Conservation (phyloP, 2,113 vertebrate species). For the Ancistrus triradiatus region DNA sequence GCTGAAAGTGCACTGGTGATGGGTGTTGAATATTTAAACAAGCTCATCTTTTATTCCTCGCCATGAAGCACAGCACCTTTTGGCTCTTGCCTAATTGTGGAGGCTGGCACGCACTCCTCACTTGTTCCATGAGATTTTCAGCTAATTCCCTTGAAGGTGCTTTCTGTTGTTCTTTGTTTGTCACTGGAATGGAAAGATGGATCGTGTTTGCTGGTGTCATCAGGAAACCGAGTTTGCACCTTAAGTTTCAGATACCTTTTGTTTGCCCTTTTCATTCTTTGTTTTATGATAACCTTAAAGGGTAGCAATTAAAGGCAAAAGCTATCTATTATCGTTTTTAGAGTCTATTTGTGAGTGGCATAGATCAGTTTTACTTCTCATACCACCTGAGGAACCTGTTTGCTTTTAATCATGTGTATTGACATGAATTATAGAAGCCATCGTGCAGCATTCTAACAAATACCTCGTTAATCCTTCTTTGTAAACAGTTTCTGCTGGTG, state of each 20-base stretch:
- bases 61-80: slow-evolving; percentile 43
- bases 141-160: slow-evolving; percentile 49
- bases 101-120: slow-evolving; percentile 28
- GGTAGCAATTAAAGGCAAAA: too few relatives aligned
- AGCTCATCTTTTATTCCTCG: slow-evolving; percentile 45
- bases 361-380: too few relatives aligned
- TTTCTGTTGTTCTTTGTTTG: slow-evolving; percentile 36
- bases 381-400: too few relatives aligned
- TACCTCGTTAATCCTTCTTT: too few relatives aligned
- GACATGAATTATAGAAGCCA: too few relatives aligned
- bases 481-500: too few relatives aligned
- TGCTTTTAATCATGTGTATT: too few relatives aligned
- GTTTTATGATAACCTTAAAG: not conserved
- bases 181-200: slow-evolving; percentile 12
- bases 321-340: too few relatives aligned
- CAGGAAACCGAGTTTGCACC: slow-evolving; percentile 3
- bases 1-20: slow-evolving; percentile 27
- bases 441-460: too few relatives aligned
- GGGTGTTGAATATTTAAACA: slow-evolving; percentile 48
- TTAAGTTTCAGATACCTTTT: slow-evolving; percentile 9
- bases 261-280: slow-evolving; percentile 1
- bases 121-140: slow-evolving; percentile 34
- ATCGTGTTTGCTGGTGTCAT: slow-evolving; percentile 12
- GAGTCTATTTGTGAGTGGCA: too few relatives aligned
- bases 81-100: slow-evolving; percentile 45